Conservation (phyloP, 2,888 invertebrate genomes). For the Lycia hirtaria region DNA sequence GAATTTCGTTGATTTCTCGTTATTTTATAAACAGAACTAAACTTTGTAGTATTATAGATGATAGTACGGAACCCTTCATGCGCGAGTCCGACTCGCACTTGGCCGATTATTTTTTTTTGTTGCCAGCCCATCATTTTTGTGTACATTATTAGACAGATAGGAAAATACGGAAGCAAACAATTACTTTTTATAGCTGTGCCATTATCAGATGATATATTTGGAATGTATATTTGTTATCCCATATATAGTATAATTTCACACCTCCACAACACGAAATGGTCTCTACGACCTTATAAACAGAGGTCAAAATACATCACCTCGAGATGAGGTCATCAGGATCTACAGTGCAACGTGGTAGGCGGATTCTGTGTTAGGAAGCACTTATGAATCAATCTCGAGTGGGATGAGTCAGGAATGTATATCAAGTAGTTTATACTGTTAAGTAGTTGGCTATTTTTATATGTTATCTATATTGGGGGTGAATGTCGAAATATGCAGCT, state of each 20-base stretch:
- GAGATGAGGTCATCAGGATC: constrained; percentile 19
- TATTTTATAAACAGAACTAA: no score
- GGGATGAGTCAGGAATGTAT: constrained; percentile 18
- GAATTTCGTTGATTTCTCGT: no score
- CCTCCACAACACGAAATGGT: neutral
- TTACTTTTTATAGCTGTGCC: no score
- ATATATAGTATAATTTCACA: neutral
- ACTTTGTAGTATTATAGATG: no score
- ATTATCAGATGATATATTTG: no score
- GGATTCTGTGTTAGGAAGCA: constrained; percentile 10
- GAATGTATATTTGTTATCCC: neutral
- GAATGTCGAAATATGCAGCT: no score
- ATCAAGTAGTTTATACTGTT: neutral
- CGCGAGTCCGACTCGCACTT: no score
- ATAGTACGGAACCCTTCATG: no score
- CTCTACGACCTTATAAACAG: neutral
- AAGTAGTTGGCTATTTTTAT: neutral
- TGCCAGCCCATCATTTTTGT: no score
- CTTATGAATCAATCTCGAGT: constrained; percentile 18
- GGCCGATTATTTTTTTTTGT: no score
- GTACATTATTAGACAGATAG: no score
- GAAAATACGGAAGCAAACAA: no score
- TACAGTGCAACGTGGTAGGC: constrained; percentile 15
- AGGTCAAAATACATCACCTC: constrained; percentile 17
- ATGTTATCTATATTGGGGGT: neutral